Evolutionary conservation across 2,888 invertebrate genomes (phyloP).

Genomic region (Lathronympha strigana): DNA sequence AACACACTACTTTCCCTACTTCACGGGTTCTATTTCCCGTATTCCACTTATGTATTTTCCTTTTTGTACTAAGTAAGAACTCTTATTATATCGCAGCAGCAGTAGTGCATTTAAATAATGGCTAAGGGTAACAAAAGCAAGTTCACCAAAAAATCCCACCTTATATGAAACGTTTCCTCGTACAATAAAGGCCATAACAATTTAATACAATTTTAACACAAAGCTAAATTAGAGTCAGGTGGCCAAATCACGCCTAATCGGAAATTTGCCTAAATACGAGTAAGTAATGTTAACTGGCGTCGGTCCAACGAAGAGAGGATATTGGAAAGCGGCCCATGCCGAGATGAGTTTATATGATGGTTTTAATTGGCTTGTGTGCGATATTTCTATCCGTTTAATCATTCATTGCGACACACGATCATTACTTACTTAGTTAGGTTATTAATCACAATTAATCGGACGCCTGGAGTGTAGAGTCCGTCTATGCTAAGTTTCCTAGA

Average conservation of each 20-base stretch:
- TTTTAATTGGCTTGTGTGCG: slow-evolving; percentile 35
- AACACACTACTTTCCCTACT: no score
- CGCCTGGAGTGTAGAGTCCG: neutral
- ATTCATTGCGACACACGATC: slow-evolving; percentile 10
- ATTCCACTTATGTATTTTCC: no score
- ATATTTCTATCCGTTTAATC: slow-evolving; percentile 14
- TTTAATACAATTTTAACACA: slow-evolving; percentile 47
- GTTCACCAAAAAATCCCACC: neutral
- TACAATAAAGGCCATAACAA: neutral
- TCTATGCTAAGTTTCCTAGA: neutral
- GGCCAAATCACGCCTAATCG: slow-evolving; percentile 57
- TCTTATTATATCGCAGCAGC: no score
- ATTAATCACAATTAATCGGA: neutral
- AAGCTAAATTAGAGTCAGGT: slow-evolving; percentile 56
- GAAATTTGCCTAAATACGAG: slow-evolving; percentile 62
- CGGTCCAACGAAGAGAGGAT: slow-evolving; percentile 48
- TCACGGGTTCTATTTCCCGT: no score
- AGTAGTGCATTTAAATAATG: no score
- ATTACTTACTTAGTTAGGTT: slow-evolving; percentile 1
- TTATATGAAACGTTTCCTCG: neutral
- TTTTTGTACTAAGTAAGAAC: no score
- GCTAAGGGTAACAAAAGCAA: no score
- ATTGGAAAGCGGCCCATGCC: slow-evolving; percentile 49
- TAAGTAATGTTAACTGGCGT: slow-evolving; percentile 58
- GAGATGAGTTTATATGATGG: slow-evolving; percentile 48